Percentiles rank a stretch among this genome's conserved stretches.
Conservation (phyloP, 2,888 invertebrate genomes). For the Pollenia labialis region DNA sequence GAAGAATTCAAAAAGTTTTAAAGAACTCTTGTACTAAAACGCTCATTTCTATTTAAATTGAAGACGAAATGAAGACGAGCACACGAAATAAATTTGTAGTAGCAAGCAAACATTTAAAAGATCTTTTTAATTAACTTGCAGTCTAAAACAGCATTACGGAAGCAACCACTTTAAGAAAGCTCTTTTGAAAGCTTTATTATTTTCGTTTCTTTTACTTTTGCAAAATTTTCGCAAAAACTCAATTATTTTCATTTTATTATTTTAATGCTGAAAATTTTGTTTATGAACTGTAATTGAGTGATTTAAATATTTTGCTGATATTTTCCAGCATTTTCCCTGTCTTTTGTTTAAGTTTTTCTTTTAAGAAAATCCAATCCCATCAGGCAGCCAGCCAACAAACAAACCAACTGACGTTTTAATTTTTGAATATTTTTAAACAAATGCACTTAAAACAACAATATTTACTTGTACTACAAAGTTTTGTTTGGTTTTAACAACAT, state of each 20-base stretch:
- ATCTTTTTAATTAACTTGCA: no score
- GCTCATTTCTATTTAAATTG: no score
- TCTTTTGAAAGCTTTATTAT: not conserved
- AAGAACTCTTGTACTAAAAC: no score
- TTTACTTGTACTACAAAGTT: not conserved
- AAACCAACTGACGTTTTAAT: conserved; percentile 31
- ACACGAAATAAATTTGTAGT: no score
- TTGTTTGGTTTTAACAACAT: conserved; percentile 38
- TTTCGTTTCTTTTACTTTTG: not conserved
- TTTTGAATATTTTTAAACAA: conserved; percentile 37
- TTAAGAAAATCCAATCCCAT: not conserved
- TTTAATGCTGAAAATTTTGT: conserved; percentile 8
- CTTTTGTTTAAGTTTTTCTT: not conserved
- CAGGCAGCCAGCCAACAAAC: not conserved
- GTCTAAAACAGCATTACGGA: not conserved
- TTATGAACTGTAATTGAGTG: conserved; percentile 18
- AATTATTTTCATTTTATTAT: not conserved
- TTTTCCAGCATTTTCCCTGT: not conserved
- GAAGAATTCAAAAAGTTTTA: no score
- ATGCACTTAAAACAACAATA: not conserved
- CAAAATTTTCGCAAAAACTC: not conserved
- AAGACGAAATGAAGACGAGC: no score
- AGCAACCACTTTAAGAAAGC: conserved; percentile 2
- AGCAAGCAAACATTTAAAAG: no score
- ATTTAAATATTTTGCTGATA: conserved; percentile 10